Conservation (phyloP, 1,140 invertebrate species). For the Conus betulinus region DNA sequence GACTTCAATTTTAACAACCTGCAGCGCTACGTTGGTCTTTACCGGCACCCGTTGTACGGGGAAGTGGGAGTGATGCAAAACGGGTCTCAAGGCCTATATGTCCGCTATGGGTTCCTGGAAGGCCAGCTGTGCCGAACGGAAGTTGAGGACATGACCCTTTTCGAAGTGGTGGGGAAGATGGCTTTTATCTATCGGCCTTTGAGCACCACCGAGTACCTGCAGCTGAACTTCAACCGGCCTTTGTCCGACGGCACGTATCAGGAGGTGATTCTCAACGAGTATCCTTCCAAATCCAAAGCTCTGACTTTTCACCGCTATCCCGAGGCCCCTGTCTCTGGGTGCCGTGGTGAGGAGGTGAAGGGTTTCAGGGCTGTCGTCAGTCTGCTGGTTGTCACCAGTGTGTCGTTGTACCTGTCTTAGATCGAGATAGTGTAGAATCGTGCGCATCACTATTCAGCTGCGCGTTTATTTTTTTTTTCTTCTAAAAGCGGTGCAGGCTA, state of each 20-base stretch:
- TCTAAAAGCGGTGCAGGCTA: no score
- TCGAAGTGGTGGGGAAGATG: not conserved
- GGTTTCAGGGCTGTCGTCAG: no score
- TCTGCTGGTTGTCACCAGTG: no score
- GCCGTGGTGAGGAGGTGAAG: no score
- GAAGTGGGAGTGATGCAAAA: conserved; percentile 4
- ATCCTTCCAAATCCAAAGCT: no score
- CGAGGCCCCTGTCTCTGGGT: no score
- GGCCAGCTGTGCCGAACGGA: conserved; percentile 9
- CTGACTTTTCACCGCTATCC: no score
- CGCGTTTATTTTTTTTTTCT: no score
- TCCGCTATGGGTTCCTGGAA: not conserved
- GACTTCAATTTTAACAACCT: not conserved
- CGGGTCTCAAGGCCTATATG: not conserved
- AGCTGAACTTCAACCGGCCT: not conserved
- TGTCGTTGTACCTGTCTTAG: no score
- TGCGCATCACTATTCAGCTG: no score
- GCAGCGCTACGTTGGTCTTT: not conserved
- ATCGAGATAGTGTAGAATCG: no score
- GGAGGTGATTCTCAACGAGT: not conserved
- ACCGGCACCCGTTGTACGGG: conserved; percentile 13
- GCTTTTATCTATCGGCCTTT: not conserved
- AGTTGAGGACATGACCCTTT: not conserved
- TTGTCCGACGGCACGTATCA: not conserved
- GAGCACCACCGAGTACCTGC: not conserved